Evolutionary conservation across 2,888 invertebrate species (phyloP).

Genomic region (Glaucopsyche alexis): DNA sequence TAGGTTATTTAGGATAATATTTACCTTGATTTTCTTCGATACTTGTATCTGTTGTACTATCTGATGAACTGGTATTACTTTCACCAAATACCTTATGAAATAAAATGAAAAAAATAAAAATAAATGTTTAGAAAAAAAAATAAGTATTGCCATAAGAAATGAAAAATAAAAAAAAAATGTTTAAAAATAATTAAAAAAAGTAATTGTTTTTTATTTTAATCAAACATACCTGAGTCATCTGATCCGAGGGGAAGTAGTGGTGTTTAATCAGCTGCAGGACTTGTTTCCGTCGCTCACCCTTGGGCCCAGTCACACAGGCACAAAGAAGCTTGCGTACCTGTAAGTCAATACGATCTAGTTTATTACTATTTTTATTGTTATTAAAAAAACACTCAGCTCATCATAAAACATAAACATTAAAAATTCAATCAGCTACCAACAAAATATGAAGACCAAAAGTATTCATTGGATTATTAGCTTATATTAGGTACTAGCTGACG

Average conservation of each 20-base stretch:
- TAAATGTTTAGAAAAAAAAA: background rate
- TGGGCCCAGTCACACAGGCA: conserved; percentile 57
- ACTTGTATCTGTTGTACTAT: conserved; percentile 37
- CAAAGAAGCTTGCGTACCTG: conserved; percentile 68
- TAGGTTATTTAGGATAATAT: background rate
- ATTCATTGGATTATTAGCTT: too few relatives aligned
- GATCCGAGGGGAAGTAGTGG: conserved; percentile 70
- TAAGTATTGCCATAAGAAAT: background rate
- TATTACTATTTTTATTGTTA: background rate
- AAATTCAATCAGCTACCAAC: too few relatives aligned
- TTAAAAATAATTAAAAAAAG: too few relatives aligned
- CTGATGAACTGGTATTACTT: conserved; percentile 39
- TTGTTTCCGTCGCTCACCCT: conserved; percentile 56
- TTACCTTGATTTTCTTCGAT: conserved; percentile 27
- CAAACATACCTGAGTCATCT: conserved; percentile 61
- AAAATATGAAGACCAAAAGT: too few relatives aligned
- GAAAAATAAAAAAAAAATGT: background rate
- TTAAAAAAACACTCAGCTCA: too few relatives aligned
- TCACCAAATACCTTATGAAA: conserved; percentile 66
- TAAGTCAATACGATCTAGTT: background rate
- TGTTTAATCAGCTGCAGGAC: conserved; percentile 70
- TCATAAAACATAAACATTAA: too few relatives aligned
- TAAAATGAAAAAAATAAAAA: background rate
- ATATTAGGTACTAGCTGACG: too few relatives aligned
- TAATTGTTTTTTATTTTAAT: too few relatives aligned